Percentiles rank a stretch among this genome's conserved stretches.
phyloP scores from a whole-genome alignment of 1,140 invertebrate genomes.

The Drosophila pectinifera region DNA sequence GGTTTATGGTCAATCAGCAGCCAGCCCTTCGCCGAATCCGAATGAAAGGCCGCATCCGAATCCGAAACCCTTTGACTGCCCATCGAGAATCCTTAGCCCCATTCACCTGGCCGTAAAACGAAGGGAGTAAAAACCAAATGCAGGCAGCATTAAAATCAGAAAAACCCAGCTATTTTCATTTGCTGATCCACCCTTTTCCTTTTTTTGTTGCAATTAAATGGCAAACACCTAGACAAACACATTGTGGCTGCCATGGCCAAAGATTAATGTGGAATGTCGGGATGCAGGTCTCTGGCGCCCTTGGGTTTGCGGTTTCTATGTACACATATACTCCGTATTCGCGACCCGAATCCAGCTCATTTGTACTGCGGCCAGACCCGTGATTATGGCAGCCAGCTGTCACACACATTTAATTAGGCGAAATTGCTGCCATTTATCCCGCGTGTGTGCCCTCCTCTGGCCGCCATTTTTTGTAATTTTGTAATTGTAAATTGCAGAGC shows the following conservation, averaged over 20 bases:
- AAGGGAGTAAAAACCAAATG: slow-evolving; percentile 47
- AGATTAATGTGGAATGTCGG: slow-evolving; percentile 51
- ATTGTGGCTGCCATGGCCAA: slow-evolving; percentile 66
- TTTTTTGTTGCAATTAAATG: slow-evolving; percentile 62
- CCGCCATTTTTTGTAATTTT: slow-evolving; percentile 13
- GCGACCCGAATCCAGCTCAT: slow-evolving; percentile 65
- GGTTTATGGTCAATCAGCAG: slow-evolving; percentile 77
- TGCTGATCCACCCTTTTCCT: slow-evolving; percentile 3
- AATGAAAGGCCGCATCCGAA: slow-evolving; percentile 6
- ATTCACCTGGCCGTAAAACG: slow-evolving; percentile 45
- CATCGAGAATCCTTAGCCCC: slow-evolving; percentile 59
- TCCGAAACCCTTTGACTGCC: slow-evolving; percentile 67
- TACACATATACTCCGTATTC: slow-evolving; percentile 29
- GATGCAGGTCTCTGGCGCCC: slow-evolving; percentile 35
- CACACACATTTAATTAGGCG: slow-evolving; percentile 69
- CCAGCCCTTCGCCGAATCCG: slow-evolving; percentile 50
- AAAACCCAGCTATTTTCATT: slow-evolving; percentile 61
- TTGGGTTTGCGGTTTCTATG: slow-evolving; percentile 51
- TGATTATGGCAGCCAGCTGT: slow-evolving; percentile 63
- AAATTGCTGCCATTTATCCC: slow-evolving; percentile 55
- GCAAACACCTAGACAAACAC: slow-evolving; percentile 70
- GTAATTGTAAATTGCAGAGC: slow-evolving; percentile 41
- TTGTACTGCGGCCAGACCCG: slow-evolving; percentile 59
- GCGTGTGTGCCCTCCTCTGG: neutral
- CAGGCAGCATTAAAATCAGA: slow-evolving; percentile 71